Conservation (phyloP, 1,140 invertebrate genomes). For the Lucilia sericata region DNA sequence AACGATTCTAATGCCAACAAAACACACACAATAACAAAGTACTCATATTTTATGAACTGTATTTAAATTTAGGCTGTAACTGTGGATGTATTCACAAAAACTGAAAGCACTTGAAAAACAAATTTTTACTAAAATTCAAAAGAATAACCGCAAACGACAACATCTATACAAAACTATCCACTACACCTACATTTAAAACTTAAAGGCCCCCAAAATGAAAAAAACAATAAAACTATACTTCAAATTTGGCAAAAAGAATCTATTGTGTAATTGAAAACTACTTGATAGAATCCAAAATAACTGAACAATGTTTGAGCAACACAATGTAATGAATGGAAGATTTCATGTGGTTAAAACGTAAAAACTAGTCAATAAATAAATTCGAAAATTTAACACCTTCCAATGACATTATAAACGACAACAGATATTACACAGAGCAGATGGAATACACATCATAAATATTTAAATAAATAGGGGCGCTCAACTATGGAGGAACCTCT, state of each 20-base stretch:
- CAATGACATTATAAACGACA: not conserved
- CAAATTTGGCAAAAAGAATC: not conserved
- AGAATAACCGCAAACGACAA: not conserved
- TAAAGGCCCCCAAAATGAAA: not conserved
- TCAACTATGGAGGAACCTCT: no score
- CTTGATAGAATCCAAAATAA: not conserved
- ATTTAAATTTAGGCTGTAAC: not conserved
- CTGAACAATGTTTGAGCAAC: no score
- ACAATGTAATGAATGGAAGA: not conserved
- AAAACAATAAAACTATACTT: not conserved
- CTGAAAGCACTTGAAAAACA: not conserved
- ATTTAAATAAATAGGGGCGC: no score
- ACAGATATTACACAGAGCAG: not conserved
- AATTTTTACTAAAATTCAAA: not conserved
- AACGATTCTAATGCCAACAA: not conserved
- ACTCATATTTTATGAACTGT: not conserved
- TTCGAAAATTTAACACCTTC: not conserved
- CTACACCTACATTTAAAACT: not conserved
- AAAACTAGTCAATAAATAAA: no score
- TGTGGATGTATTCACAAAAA: not conserved
- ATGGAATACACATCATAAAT: not conserved
- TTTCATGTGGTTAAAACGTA: not conserved
- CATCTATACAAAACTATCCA: not conserved
- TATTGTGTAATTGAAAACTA: conserved; percentile 2
- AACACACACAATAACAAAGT: not conserved